These are phyloP conservation scores for Oasisia sp. DNA, from an alignment of 2,888 invertebrate species.

Conservation along the genomic window DNA sequence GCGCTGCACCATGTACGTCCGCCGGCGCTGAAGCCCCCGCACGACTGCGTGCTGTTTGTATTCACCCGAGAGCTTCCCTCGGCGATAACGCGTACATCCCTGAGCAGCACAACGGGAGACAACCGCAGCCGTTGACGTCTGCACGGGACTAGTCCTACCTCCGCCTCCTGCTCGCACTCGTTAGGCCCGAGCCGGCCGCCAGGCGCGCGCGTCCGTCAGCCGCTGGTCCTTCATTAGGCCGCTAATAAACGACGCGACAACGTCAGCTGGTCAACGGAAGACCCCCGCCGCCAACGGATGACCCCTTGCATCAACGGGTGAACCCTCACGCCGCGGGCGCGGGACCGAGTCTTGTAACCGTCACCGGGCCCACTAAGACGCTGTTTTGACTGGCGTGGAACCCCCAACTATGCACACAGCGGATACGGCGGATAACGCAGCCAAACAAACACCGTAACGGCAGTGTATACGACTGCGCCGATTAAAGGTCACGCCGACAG, in stretches of 20 bases:
- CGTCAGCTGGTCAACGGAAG: background rate
- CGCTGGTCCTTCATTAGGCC: background rate
- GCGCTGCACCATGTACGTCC: background rate
- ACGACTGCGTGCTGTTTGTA: background rate
- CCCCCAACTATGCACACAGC: background rate
- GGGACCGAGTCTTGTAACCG: background rate
- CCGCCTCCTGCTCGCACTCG: background rate
- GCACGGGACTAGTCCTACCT: background rate
- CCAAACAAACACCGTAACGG: background rate
- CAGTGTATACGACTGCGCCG: background rate
- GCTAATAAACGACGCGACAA: background rate
- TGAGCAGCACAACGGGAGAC: background rate
- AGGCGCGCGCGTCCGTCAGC: background rate
- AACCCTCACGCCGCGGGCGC: no score
- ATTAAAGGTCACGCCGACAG: background rate
- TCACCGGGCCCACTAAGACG: background rate
- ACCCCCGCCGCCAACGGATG: background rate
- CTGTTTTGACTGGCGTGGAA: background rate
- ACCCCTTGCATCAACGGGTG: background rate
- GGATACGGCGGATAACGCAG: background rate
- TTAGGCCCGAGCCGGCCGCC: background rate
- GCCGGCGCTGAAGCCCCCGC: background rate
- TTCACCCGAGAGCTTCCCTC: background rate
- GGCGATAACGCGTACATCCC: constrained; percentile 8
- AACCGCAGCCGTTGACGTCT: background rate